Percentiles rank a stretch among this genome's conserved stretches.
phyloP scores from a whole-genome alignment of 2,888 invertebrate genomes.

The Polydrusus pterygomalis region DNA sequence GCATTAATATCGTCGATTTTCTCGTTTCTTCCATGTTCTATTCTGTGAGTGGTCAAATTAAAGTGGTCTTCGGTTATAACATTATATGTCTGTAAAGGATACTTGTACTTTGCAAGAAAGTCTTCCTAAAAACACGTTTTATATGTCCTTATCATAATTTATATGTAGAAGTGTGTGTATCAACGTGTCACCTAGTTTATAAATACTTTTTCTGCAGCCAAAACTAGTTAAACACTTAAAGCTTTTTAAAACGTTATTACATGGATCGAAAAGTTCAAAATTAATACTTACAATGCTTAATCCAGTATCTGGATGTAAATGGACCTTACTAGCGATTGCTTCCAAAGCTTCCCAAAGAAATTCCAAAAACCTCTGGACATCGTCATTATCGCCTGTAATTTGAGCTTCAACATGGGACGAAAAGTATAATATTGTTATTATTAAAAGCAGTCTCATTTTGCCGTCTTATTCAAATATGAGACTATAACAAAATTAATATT shows the following conservation, averaged over 20 bases:
- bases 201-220: too few species aligned
- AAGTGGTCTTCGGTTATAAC: conserved; percentile 85
- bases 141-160: too few species aligned
- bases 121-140: conserved; percentile 69
- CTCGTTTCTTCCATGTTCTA: conserved; percentile 74
- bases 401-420: neutral
- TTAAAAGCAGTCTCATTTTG: neutral
- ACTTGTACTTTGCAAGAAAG: conserved; percentile 78
- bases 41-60: conserved; percentile 84
- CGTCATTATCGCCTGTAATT: neutral
- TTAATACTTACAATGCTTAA: conserved; percentile 39
- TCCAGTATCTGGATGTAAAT: conserved; percentile 36
- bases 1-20: neutral
- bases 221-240: too few species aligned
- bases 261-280: too few species aligned
- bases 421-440: neutral
- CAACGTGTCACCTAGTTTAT: too few species aligned
- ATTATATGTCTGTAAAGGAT: conserved; percentile 78
- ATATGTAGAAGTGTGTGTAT: too few species aligned
- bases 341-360: conserved; percentile 5
- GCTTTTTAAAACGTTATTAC: too few species aligned
- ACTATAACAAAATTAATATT: too few species aligned
- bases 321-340: neutral
- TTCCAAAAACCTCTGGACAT: conserved; percentile 15
- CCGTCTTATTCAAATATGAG: too few species aligned